These are phyloP conservation scores for Philhelius pedissequus DNA, from an alignment of 2,888 invertebrate genomes.

Conservation along the genomic window DNA sequence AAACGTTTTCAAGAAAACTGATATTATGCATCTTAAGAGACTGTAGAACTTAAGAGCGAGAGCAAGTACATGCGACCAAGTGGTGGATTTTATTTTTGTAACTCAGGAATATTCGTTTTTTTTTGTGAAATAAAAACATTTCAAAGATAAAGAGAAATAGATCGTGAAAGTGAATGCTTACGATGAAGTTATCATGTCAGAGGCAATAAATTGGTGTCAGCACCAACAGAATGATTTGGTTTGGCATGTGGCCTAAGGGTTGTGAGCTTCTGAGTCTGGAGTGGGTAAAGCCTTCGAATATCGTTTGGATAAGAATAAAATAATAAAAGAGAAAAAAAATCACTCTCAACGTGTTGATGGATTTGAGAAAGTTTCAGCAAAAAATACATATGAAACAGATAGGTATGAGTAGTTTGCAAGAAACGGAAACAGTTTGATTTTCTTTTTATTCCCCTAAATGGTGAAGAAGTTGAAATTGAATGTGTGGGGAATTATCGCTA, in stretches of 20 bases:
- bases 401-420: conserved; percentile 15
- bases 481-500: not conserved
- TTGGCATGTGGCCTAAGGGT: conserved; percentile 53
- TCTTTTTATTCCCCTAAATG: conserved; percentile 21
- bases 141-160: conserved; percentile 59
- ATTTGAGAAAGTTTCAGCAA: conserved; percentile 38
- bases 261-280: not conserved
- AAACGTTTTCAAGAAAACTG: too few species aligned
- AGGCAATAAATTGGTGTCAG: conserved; percentile 67
- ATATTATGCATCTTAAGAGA: too few species aligned
- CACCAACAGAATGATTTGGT: conserved; percentile 50
- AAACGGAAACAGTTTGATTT: conserved; percentile 46
- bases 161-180: conserved; percentile 68
- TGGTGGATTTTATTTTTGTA: not conserved
- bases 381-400: not conserved
- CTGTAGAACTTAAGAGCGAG: too few species aligned
- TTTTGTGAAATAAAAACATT: conserved; percentile 22
- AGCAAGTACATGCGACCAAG: not conserved
- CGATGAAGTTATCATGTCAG: conserved; percentile 69
- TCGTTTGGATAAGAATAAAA: conserved; percentile 47
- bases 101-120: not conserved
- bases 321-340: conserved; percentile 1
- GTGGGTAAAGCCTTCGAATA: not conserved
- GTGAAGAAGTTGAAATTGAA: conserved; percentile 14
- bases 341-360: conserved; percentile 59